Percentiles rank a stretch among this genome's conserved stretches.
Evolutionary conservation across 2,113 vertebrate genomes (phyloP).

Genomic region (Galbula dea): DNA sequence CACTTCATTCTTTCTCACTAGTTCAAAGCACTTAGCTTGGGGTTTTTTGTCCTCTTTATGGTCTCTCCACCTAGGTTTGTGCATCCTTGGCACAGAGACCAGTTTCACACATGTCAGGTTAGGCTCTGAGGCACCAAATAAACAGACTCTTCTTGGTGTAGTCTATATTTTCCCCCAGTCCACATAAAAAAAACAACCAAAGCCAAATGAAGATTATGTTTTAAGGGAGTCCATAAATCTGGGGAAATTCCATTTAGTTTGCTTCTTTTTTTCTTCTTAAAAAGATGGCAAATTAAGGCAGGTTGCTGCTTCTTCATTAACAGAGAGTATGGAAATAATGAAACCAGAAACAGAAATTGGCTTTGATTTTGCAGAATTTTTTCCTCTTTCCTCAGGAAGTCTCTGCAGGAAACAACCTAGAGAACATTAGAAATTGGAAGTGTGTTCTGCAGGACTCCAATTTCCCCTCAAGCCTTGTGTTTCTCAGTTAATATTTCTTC

Average conservation of each 20-base stretch:
- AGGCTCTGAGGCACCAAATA: constrained; percentile 5
- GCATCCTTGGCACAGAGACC: constrained; percentile 11
- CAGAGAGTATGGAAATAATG: not conserved
- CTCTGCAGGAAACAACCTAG: not conserved
- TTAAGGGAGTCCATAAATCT: not conserved
- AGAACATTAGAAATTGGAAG: not conserved
- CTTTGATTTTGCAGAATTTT: not conserved
- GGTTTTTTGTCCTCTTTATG: not conserved
- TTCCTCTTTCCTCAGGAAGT: not conserved
- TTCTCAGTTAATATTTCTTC: constrained; percentile 6
- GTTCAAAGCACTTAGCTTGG: not conserved
- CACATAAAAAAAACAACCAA: constrained; percentile 4
- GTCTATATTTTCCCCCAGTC: not conserved
- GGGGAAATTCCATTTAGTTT: not conserved
- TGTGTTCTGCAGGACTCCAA: not conserved
- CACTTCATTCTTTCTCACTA: not conserved
- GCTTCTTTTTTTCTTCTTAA: not conserved
- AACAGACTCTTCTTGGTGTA: not conserved
- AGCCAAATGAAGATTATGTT: not conserved
- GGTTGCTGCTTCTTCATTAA: not conserved
- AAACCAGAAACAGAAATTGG: not conserved
- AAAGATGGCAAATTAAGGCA: not conserved
- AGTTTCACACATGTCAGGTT: constrained; percentile 12
- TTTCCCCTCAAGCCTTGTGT: not conserved
- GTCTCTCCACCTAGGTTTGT: not conserved